A percentile compares a stretch with the other conserved stretches of the same genome.
Conservation (phyloP, 2,888 invertebrate species). For the Oeneis ivallda region DNA sequence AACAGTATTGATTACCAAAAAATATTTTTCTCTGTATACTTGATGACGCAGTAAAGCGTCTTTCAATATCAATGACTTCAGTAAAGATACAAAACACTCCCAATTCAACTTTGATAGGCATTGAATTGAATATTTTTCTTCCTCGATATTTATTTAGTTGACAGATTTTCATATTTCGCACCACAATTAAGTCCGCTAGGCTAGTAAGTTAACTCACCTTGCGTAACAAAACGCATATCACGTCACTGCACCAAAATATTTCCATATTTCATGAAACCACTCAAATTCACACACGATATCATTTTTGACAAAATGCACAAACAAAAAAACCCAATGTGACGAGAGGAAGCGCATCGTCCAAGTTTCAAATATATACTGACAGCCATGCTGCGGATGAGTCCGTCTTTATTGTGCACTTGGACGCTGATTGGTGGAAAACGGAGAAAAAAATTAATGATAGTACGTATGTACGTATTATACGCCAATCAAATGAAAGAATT, state of each 20-base stretch:
- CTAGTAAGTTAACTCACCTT: slow-evolving; percentile 55
- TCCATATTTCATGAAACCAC: slow-evolving; percentile 77
- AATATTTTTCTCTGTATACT: slow-evolving; percentile 48
- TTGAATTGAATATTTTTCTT: not conserved
- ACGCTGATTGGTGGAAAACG: slow-evolving; percentile 83
- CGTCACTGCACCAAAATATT: slow-evolving; percentile 79
- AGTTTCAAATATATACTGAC: slow-evolving; percentile 98
- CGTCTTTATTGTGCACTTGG: slow-evolving; percentile 89
- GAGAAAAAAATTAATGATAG: slow-evolving; percentile 59
- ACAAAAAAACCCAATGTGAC: slow-evolving; percentile 83
- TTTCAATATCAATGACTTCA: slow-evolving; percentile 2
- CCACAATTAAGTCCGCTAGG: not conserved
- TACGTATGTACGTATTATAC: slow-evolving; percentile 54
- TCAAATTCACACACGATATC: slow-evolving; percentile 79
- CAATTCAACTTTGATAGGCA: not conserved
- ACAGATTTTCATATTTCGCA: slow-evolving; percentile 6
- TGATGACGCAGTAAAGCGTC: not conserved
- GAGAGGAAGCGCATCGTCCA: slow-evolving; percentile 92
- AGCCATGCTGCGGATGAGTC: slow-evolving; percentile 94
- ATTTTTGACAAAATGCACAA: slow-evolving; percentile 78
- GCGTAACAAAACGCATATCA: slow-evolving; percentile 62
- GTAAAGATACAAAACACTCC: not conserved
- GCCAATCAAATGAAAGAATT: slow-evolving; percentile 64
- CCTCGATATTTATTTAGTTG: slow-evolving; percentile 13
- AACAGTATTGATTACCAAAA: slow-evolving; percentile 59